A percentile compares a stretch with the other conserved stretches of the same genome.
phyloP scores from a whole-genome alignment of 2,888 invertebrate species.

The Synanthedon tipuliformis region DNA sequence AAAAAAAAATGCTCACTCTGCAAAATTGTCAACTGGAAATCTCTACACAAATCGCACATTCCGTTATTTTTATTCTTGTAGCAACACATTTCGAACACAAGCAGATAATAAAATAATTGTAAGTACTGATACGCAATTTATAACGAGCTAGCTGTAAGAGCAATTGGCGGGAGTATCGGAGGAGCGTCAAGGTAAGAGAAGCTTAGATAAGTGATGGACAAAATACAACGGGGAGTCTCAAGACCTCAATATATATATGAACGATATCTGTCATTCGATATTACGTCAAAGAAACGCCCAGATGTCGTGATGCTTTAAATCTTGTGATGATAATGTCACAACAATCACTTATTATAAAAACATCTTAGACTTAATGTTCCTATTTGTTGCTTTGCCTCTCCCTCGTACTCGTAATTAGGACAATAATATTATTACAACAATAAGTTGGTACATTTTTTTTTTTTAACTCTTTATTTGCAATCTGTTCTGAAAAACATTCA shows the following conservation, averaged over 20 bases:
- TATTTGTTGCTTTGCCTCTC: too few species aligned
- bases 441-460: too few species aligned
- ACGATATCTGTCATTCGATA: conserved; percentile 56
- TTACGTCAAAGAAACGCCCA: conserved; percentile 68
- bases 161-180: conserved; percentile 29
- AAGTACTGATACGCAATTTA: neutral
- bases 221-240: conserved; percentile 50
- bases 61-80: conserved; percentile 53
- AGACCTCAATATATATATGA: conserved; percentile 63
- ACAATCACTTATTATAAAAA: conserved; percentile 41
- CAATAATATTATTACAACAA: too few species aligned
- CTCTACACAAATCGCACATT: conserved; percentile 61
- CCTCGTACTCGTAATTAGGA: too few species aligned
- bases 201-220: conserved; percentile 63
- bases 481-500: too few species aligned
- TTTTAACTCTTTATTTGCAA: too few species aligned
- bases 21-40: conserved; percentile 51
- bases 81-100: conserved; percentile 54
- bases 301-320: conserved; percentile 57
- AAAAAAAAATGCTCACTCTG: conserved; percentile 44
- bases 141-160: conserved; percentile 7
- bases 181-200: conserved; percentile 56
- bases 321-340: conserved; percentile 46
- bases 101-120: conserved; percentile 7
- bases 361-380: conserved; percentile 12